These are phyloP conservation scores for Leptoteleia sp. DNA, from an alignment of 1,140 invertebrate genomes.

Conservation along the genomic window DNA sequence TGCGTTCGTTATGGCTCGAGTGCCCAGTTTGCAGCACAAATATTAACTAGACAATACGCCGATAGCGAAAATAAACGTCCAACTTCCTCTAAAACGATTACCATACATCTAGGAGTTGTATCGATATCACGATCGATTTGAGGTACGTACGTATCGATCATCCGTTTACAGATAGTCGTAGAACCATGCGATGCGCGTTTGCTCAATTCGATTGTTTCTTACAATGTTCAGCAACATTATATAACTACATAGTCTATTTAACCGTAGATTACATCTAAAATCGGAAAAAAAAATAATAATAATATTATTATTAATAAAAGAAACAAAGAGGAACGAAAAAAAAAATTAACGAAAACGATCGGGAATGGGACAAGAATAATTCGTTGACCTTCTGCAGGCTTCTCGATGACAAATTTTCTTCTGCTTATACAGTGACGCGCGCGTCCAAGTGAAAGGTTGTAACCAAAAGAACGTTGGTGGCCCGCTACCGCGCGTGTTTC, in stretches of 20 bases:
- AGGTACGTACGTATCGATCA: conserved; percentile 79
- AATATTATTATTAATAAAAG: no score
- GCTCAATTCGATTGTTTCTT: conserved; percentile 40
- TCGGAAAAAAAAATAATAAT: conserved; percentile 6
- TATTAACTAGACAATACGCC: conserved; percentile 73
- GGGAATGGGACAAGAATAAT: neutral
- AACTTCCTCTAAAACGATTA: conserved; percentile 77
- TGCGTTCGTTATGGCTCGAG: conserved; percentile 49
- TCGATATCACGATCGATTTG: conserved; percentile 79
- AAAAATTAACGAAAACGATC: conserved; percentile 10
- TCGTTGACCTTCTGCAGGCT: neutral
- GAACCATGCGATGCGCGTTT: conserved; percentile 67
- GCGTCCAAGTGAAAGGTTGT: conserved; percentile 1
- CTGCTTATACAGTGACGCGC: neutral
- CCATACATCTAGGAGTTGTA: conserved; percentile 77
- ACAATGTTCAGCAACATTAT: conserved; percentile 30
- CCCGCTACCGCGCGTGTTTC: neutral
- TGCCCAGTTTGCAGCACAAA: conserved; percentile 46
- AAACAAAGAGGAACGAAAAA: neutral
- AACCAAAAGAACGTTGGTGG: conserved; percentile 13
- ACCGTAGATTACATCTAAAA: conserved; percentile 26
- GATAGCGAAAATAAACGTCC: conserved; percentile 76
- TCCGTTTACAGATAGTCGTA: conserved; percentile 72
- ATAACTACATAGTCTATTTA: conserved; percentile 13
- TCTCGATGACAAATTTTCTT: neutral